Evolutionary conservation across 2,113 vertebrate genomes (phyloP).

Genomic region (Orientallactaga bullata): DNA sequence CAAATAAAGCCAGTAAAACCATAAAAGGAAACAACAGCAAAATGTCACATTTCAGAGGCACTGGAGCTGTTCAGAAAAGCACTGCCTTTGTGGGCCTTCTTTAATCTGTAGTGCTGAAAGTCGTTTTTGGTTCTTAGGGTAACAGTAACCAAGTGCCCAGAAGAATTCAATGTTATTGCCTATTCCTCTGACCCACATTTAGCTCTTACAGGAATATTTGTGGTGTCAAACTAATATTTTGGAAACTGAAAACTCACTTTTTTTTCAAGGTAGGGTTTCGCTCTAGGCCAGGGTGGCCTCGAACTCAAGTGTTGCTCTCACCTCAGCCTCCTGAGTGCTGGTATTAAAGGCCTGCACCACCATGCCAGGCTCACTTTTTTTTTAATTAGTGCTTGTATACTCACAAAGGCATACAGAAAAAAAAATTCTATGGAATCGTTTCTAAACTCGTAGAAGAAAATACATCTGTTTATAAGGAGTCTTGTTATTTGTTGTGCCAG

Average conservation of each 20-base stretch:
- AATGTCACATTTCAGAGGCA: conserved; percentile 69
- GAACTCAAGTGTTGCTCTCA: too few species aligned
- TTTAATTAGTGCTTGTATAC: neutral
- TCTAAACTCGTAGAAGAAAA: conserved; percentile 14
- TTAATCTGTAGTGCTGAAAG: neutral
- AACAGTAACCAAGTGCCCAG: neutral
- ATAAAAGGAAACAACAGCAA: conserved; percentile 78
- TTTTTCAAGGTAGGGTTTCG: neutral
- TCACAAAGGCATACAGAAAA: neutral
- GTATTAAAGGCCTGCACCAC: too few species aligned
- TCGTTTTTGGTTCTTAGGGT: neutral
- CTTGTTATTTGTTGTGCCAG: neutral
- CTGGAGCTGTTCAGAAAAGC: conserved; percentile 44
- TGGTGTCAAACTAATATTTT: neutral
- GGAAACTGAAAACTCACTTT: conserved; percentile 41
- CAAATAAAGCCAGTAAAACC: conserved; percentile 71
- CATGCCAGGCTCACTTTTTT: too few species aligned
- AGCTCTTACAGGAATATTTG: neutral
- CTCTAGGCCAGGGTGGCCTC: too few species aligned
- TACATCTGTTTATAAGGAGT: neutral
- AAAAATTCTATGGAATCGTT: neutral
- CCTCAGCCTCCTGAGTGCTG: too few species aligned
- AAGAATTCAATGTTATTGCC: neutral
- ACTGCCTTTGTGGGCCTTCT: conserved; percentile 3
- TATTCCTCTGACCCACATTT: neutral